Conservation (phyloP, 35 echinoderm and acorn worm species). For the Ophiothrix spiculata region DNA sequence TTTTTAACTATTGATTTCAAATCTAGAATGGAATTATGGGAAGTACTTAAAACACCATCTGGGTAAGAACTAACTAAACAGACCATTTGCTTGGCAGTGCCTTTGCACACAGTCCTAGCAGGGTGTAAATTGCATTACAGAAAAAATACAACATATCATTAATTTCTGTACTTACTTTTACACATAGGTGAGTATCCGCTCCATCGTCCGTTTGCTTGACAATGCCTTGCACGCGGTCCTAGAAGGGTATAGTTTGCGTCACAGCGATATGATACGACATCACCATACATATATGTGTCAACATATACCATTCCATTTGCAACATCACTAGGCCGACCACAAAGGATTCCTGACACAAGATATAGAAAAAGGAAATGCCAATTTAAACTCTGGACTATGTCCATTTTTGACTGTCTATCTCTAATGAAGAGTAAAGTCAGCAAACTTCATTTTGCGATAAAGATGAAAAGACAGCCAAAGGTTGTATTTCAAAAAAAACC, state of each 20-base stretch:
- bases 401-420: too few species aligned
- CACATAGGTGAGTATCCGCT: constrained; percentile 39
- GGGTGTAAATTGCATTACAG: neutral
- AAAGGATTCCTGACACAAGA: constrained; percentile 55
- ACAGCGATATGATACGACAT: constrained; percentile 37
- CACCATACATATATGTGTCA: constrained; percentile 32
- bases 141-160: neutral
- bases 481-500: too few species aligned
- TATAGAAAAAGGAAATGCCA: too few species aligned
- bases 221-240: constrained; percentile 23
- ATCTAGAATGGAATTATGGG: too few species aligned
- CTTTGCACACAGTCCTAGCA: neutral
- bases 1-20: too few species aligned
- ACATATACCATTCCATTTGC: constrained; percentile 47
- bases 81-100: neutral
- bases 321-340: constrained; percentile 49
- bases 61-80: neutral
- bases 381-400: too few species aligned
- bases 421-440: too few species aligned
- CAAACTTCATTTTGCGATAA: too few species aligned
- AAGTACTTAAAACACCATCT: too few species aligned
- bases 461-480: too few species aligned
- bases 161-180: constrained; percentile 42
- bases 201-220: constrained; percentile 43
- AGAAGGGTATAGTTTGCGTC: constrained; percentile 42